Percentiles rank a stretch among this genome's conserved stretches.
phyloP scores from a whole-genome alignment of 1,140 invertebrate genomes.

The Drosophila lacteicornis region DNA sequence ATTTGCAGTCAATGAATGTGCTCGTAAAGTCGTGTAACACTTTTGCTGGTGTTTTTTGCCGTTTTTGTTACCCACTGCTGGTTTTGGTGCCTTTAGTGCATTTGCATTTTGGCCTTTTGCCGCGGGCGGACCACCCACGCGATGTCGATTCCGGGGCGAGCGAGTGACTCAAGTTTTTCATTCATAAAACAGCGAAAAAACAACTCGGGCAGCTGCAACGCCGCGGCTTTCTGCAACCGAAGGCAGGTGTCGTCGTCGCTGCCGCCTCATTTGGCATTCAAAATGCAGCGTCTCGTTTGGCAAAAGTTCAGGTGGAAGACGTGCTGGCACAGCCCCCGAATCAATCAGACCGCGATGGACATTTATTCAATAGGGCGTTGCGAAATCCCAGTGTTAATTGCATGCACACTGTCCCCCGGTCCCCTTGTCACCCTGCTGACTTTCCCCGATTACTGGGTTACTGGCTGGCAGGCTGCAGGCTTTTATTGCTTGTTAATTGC shows the following conservation, averaged over 20 bases:
- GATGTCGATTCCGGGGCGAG: constrained; percentile 28
- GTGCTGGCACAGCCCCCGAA: constrained; percentile 34
- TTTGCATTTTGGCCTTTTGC: constrained; percentile 75
- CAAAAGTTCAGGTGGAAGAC: constrained; percentile 73
- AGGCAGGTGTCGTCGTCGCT: constrained; percentile 46
- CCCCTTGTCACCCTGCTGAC: not conserved
- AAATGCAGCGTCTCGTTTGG: constrained; percentile 69
- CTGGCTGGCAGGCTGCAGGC: constrained; percentile 39
- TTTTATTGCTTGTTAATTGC: constrained; percentile 83
- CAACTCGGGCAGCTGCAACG: constrained; percentile 17
- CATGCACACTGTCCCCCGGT: constrained; percentile 39
- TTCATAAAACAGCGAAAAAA: constrained; percentile 64
- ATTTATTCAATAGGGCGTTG: constrained; percentile 69
- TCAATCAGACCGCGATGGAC: constrained; percentile 53
- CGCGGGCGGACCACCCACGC: constrained; percentile 70
- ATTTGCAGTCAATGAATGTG: constrained; percentile 79
- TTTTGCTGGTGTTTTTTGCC: constrained; percentile 50
- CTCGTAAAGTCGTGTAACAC: constrained; percentile 78
- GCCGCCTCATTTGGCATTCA: constrained; percentile 64
- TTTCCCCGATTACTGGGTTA: constrained; percentile 7
- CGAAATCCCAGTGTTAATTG: constrained; percentile 70
- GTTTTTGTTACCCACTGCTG: constrained; percentile 46
- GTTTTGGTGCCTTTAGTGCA: constrained; percentile 56
- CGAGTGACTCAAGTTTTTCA: constrained; percentile 66
- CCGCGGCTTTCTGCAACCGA: not conserved